phyloP scores from a whole-genome alignment of 2,888 invertebrate species.

The Campopleginae sp. region DNA sequence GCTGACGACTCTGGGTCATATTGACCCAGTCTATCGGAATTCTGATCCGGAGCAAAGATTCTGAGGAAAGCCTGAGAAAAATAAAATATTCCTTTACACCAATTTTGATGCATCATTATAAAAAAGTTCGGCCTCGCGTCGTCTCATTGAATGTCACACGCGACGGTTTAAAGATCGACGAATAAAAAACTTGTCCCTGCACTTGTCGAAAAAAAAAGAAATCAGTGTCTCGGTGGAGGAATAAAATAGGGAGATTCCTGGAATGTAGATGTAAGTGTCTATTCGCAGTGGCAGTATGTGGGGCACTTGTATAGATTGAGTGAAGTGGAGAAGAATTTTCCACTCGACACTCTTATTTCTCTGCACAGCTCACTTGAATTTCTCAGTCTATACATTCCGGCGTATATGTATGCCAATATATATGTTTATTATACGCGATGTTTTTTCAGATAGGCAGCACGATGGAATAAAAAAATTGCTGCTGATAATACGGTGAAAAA shows the following conservation, averaged over 20 bases:
- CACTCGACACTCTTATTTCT: slow-evolving; percentile 50
- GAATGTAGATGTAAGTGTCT: slow-evolving; percentile 17
- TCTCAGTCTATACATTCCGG: slow-evolving; percentile 6
- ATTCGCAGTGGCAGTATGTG: slow-evolving; percentile 17
- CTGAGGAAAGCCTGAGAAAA: neutral
- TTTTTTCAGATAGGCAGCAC: slow-evolving; percentile 31
- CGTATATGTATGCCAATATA: slow-evolving; percentile 22
- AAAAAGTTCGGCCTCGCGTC: neutral
- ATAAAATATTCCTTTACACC: neutral
- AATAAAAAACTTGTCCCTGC: neutral
- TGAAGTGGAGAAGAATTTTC: slow-evolving; percentile 47
- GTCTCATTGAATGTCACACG: neutral
- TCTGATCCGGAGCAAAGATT: neutral
- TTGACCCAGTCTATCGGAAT: neutral
- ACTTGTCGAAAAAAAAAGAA: neutral
- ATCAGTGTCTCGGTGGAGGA: neutral
- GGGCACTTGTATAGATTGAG: slow-evolving; percentile 32
- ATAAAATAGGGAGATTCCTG: slow-evolving; percentile 21
- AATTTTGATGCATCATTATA: neutral
- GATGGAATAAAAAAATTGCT: slow-evolving; percentile 31
- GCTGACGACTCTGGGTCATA: too few species aligned
- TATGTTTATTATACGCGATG: slow-evolving; percentile 39
- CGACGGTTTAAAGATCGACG: neutral
- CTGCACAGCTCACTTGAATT: slow-evolving; percentile 24
- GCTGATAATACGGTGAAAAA: slow-evolving; percentile 49